These are phyloP conservation scores for Petromus typicus DNA, from an alignment of 2,113 vertebrate genomes.

Conservation along the genomic window DNA sequence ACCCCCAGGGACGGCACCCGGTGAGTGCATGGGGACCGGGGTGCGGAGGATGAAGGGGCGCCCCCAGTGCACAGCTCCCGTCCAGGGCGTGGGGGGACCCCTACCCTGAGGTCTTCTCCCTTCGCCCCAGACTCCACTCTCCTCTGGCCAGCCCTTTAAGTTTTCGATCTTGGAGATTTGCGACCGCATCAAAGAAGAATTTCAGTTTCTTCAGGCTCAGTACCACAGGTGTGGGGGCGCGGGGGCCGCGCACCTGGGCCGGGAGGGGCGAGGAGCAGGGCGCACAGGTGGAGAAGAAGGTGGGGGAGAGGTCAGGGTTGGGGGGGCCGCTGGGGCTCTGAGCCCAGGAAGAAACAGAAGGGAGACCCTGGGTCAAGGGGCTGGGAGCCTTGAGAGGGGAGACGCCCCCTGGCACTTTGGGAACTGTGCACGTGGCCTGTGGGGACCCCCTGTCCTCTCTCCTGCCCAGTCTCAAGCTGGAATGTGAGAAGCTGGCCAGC, in stretches of 20 bases:
- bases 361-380: background rate
- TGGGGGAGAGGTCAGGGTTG: background rate
- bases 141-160: constrained; percentile 95
- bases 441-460: background rate
- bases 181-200: constrained; percentile 95
- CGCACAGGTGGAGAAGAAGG: background rate
- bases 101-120: background rate
- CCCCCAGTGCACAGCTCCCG: background rate
- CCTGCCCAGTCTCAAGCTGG: constrained; percentile 88
- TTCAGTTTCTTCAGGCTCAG: constrained; percentile 95
- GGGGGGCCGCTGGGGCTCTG: background rate
- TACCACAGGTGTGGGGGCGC: constrained; percentile 91
- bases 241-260: background rate
- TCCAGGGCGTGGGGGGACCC: background rate
- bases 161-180: constrained; percentile 95
- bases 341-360: constrained; percentile 12
- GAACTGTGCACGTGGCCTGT: background rate
- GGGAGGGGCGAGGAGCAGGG: background rate
- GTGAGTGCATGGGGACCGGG: constrained; percentile 69
- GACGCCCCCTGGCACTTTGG: background rate
- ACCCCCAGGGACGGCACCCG: constrained; percentile 84
- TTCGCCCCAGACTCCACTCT: constrained; percentile 88
- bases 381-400: background rate
- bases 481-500: constrained; percentile 90
- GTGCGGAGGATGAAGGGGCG: background rate